Evolutionary conservation across 2,797 vertebrate genomes (phyloP), one percentile per base, ranked within the genome.

Genomic region (Dermochelys coriacea): DNA sequence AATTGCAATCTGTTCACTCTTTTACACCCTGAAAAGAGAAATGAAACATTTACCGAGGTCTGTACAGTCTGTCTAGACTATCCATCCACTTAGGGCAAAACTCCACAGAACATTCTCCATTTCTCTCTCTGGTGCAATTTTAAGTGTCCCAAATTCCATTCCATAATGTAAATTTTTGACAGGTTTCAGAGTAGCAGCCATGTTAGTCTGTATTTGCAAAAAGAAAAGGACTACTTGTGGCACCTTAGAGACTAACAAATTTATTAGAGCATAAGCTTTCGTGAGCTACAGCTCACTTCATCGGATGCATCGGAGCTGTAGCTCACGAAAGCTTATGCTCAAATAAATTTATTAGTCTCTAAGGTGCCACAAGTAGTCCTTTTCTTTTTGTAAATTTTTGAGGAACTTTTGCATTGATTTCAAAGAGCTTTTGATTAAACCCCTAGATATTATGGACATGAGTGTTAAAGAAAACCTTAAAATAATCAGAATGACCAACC

Each of bases 81-180:
- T 68, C 78, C 0, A 0, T 37, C 57, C 45, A 19, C 37, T 57
- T 27, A 88, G 80, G 64, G 25, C 74, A 61, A 34, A 94, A 47
- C 34, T 90, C 21, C 37, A 49, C 41, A 84, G 23, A 93, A 80
- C 37, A 47, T 57, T 86, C n/a, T 52, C n/a, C 55, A 47, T 77
- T 89, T 80, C 29, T 52, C 84, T 68, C 57, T 80, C 83, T 84
- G 52, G 93, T 86, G 68, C 18, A 93, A 80, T 88, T 49, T 83
- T 85, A 61, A 81, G 15, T 88, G 47, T 37, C 45, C 37, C 25
- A 47, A 75, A 74, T 83, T 81, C 80, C 52, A 83, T 54, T 85
- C 19, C 23, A n/a, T 41, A 47, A 47, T 2, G 2, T n/a, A 78
- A 61, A 12, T 80, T 88, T 82, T 61, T 55, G 59, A 79, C n/a